Percentiles rank a stretch among this genome's conserved stretches.
These are phyloP conservation scores for Prionchulus punctatus DNA, from an alignment of 2,888 invertebrate species.

Conservation along the genomic window DNA sequence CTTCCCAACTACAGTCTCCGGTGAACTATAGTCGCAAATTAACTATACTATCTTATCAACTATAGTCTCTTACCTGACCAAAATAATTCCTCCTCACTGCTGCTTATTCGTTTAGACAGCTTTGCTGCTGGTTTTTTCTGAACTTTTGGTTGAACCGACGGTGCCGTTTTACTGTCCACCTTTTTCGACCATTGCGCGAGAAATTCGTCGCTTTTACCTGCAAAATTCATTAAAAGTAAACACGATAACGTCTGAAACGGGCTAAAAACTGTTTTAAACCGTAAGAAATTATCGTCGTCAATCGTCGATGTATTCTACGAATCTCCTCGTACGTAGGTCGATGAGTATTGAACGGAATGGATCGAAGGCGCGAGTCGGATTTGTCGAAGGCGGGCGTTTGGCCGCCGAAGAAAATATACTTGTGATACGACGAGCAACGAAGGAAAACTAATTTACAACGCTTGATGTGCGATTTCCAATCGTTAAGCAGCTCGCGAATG, in stretches of 20 bases:
- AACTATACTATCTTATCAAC: not conserved
- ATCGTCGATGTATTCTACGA: conserved; percentile 51
- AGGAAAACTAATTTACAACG: conserved; percentile 56
- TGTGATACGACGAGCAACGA: conserved; percentile 57
- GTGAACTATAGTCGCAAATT: not conserved
- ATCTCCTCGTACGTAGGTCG: conserved; percentile 65
- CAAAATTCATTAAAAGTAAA: not conserved
- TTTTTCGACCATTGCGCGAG: too few species aligned
- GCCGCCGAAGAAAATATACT: conserved; percentile 49
- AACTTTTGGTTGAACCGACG: not conserved
- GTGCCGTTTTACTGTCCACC: too few species aligned
- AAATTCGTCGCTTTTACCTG: not conserved
- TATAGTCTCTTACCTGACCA: too few species aligned
- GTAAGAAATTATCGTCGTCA: conserved; percentile 36
- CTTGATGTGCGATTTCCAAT: conserved; percentile 51
- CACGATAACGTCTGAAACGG: not conserved
- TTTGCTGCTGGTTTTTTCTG: not conserved
- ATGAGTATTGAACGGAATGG: conserved; percentile 62
- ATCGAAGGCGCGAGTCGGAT: conserved; percentile 47
- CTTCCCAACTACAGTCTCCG: not conserved
- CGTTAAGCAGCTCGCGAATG: conserved; percentile 51
- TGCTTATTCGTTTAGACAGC: too few species aligned
- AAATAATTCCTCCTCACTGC: too few species aligned
- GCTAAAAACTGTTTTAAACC: conserved; percentile 5
- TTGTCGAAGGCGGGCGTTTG: conserved; percentile 23